Base-by-base conservation (phyloP, 2,113 vertebrate species). In the Leptocoma aspasia region DNA sequence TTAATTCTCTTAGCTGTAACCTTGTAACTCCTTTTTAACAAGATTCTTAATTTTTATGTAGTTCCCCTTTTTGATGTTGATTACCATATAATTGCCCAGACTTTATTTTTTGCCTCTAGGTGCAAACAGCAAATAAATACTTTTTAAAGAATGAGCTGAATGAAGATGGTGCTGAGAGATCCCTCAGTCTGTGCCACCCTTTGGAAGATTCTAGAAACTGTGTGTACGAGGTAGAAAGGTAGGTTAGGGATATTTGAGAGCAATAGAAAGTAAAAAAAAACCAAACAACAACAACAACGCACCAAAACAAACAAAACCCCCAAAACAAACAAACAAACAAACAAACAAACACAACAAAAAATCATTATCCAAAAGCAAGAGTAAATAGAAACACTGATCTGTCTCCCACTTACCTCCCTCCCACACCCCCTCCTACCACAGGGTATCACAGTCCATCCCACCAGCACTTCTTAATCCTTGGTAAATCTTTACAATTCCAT, bases 51-150 rank as follows among this genome's bases (percentile, higher is more conserved):
- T 24, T 64, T 89, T 87, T 87, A 85, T 64, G 41, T 60, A 68
- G 57, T n/a, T 75, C 61, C 23, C 6, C 21, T 82, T 93, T 96
- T 90, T 91, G 95, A 94, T 76, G 92, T 78, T 94, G 61, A 93
- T 91, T 85, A 90, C 84, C 70, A 90, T 93, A 79, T 82, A 92
- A 93, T 91, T 91, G 61, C 37, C 41, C 44, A 63, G 33, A 64
- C 19, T 57, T 77, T 4, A 2, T 27, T 59, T 82, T 83, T 64
- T 47, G n/a, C 84, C 57, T 87, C 24, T 60, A 71, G 81, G 49
- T 82, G 37, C 53, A 89, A 59, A 41, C 13, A 44, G 21, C 33
- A 89, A 60, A 39, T 56, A 93, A 95, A 94, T 52, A 86, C 30
- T 53, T 66, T 86, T 89, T 31, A 59, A 84, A 73, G 87, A 71